These are phyloP conservation scores for Arrhamphus sclerolepis DNA, from an alignment of 2,797 vertebrate species.

Conservation along the genomic window DNA sequence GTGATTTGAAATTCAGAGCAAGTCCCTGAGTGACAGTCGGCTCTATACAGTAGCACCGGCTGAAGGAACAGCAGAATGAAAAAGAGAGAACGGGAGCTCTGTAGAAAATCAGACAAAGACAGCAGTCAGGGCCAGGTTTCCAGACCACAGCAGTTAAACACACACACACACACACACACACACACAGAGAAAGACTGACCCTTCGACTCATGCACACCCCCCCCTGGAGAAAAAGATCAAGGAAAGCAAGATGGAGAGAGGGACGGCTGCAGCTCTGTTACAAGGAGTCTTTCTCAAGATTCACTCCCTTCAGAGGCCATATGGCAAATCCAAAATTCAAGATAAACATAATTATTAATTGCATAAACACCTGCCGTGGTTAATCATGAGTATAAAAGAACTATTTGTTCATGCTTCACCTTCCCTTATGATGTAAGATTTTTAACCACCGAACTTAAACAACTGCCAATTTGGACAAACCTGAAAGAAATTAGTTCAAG, in stretches of 20 bases:
- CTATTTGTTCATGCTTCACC: conserved; percentile 29
- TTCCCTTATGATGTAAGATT: conserved; percentile 35
- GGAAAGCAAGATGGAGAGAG: conserved; percentile 48
- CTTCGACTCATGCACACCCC: conserved; percentile 71
- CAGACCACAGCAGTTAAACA: conserved; percentile 77
- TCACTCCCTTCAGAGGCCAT: conserved; percentile 37
- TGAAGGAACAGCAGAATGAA: conserved; percentile 30
- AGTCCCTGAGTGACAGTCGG: conserved; percentile 54
- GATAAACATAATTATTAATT: conserved; percentile 38
- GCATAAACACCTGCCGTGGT: conserved; percentile 33
- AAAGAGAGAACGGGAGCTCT: conserved; percentile 42
- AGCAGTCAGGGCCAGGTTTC: conserved; percentile 77
- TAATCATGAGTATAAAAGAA: conserved; percentile 34
- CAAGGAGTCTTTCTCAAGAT: conserved; percentile 68
- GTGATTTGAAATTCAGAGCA: conserved; percentile 58
- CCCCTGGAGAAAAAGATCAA: conserved; percentile 61
- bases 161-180: no score
- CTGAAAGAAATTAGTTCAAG: conserved; percentile 37
- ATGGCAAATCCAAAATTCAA: conserved; percentile 29
- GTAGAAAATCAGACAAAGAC: conserved; percentile 71
- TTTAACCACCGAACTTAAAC: conserved; percentile 41
- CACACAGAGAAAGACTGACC: conserved; percentile 72
- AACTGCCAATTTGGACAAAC: conserved; percentile 39
- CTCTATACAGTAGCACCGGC: conserved; percentile 65
- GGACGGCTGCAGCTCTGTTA: conserved; percentile 35